Evolutionary conservation across 2,113 vertebrate species (phyloP), one percentile per base, ranked within the genome.

Genomic region (Corythornis cristatus): DNA sequence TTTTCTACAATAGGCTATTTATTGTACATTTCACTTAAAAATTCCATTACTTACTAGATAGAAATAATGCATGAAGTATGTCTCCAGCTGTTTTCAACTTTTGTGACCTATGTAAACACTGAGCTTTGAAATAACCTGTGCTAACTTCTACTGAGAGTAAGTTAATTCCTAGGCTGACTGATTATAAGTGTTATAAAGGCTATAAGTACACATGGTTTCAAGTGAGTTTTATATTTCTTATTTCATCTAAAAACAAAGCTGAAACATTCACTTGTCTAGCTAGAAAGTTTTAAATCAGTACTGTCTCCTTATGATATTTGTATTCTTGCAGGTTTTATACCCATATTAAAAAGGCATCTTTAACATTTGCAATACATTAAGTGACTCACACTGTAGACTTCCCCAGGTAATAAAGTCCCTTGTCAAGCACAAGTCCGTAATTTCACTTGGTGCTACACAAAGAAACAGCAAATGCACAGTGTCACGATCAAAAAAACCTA

Each of bases 161-260:
- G 15, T 73, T 43, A 93, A 88, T 95, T 90, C 48, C 48, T 51
- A 84, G 21, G 46, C 81, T 87, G 74, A 71, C 37, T 74, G 35
- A 77, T 72, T 75, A 60, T 84, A 89, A 92, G 79, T 64, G 26
- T 54, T 88, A 81, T 86, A 87, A 90, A 91, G 83, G 21, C 78
- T 86, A 5, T 45, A 93, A 95, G 90, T 67, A 91, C 35, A 84
- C 19, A 31, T 48, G 8, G 68, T 93, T 37, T 84, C 78, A 93
- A 95, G 37, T 45, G 48, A 90, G 19, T 40, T 93, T 86, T 95
- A 71, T 9, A 42, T 95, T 90, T 94, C 21, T 1, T 79, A 83
- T 76, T 91, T 96, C 51, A 91, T 83, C 81, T 94, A 75, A 93
- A 94, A 96, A 89, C 43, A 95, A 95, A 93, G 71, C 29, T 95